phyloP scores from a whole-genome alignment of 2,113 vertebrate genomes.

The Pyrgilauda ruficollis region DNA sequence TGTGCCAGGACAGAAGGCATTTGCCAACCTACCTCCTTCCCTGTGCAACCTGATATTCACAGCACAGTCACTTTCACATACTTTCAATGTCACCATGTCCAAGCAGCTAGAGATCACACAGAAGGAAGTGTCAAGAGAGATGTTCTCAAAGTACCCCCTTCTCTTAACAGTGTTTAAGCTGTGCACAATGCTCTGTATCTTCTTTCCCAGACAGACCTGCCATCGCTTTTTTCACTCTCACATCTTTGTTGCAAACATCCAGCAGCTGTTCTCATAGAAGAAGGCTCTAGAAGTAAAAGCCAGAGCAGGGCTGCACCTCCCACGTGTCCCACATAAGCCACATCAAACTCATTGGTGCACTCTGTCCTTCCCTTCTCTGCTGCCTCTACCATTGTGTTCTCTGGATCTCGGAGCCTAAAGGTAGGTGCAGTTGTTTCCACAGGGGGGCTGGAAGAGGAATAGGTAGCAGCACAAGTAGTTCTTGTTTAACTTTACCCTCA shows the following conservation, averaged over 20 bases:
- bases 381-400: not conserved
- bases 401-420: not conserved
- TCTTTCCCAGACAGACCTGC: not conserved
- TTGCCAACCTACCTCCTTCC: not conserved
- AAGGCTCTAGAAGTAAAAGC: not conserved
- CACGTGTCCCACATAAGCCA: not conserved
- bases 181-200: not conserved
- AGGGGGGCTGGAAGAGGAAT: not conserved
- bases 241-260: not conserved
- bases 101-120: not conserved
- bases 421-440: not conserved
- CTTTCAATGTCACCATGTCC: fast-evolving
- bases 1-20: not conserved
- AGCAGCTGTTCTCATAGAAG: not conserved
- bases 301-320: not conserved
- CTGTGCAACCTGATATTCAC: not conserved
- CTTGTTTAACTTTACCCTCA: not conserved
- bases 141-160: not conserved
- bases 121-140: not conserved
- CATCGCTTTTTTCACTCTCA: not conserved
- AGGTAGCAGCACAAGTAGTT: not conserved
- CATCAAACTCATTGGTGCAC: not conserved
- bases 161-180: not conserved
- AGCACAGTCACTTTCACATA: not conserved
- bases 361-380: not conserved